Evolutionary conservation across 2,797 vertebrate genomes (phyloP), one percentile per base, ranked within the genome.

Genomic region (Sitta carolinensis): DNA sequence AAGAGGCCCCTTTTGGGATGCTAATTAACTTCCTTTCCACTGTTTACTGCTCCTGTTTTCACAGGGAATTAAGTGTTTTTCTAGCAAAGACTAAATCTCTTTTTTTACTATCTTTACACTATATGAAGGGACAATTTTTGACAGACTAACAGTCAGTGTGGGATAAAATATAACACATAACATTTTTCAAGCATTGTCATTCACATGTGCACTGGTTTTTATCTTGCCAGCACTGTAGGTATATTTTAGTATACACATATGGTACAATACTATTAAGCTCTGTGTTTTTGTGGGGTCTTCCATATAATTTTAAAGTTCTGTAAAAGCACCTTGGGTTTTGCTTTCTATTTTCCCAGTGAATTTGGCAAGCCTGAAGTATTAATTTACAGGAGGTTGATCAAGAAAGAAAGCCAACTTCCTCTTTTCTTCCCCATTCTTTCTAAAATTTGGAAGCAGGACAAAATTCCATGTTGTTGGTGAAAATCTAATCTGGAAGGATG

Each of bases 11-110:
- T 88, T 96, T 96, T 96, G 94, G 93, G 89, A 95, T 96, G 93
- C 86, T 96, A 96, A 97, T 96, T 96, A 96, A 80, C 91, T 96
- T 95, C 77, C 94, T 95, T 95, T 95, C 91, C 70, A 79, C 70
- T 96, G 94, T 95, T 97, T 94, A 84, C 95, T 82, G 80, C 87
- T 91, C 8, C 70, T 94, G 50, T 89, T 84, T 94, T 95, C 91
- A 82, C 34, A 77, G 77, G 70, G 79, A 90, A 64, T 94, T 88
- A 86, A 76, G 52, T 58, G 70, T 67, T 94, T 92, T 92, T 85
- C 66, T 82, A 88, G 67, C 58, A 79, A 76, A 51, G 69, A 66
- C 50, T 45, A 67, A 8, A 3, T 61, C 27, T 51, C 51, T 81
- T 62, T 72, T 47, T 85, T 84, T 45, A 52, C 61, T 52, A 36